Base-by-base conservation (phyloP, 1,140 invertebrate species). In the Zaprionus capensis region DNA sequence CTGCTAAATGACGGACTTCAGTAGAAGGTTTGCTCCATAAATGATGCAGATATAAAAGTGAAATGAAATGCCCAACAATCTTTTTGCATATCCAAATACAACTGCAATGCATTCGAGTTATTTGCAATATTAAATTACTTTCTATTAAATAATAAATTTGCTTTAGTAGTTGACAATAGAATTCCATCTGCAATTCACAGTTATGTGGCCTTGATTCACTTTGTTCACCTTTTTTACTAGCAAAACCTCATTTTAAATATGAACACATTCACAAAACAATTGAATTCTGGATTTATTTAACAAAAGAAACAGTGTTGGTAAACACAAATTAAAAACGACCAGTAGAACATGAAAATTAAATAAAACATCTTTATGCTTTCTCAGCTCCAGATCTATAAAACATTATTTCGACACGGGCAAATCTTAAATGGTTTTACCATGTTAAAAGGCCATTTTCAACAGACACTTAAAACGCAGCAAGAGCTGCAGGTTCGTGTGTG, bases 361-460 rank as follows among this genome's bases (percentile, higher is more conserved):
- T 22, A 14, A 51, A 51, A 22, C 12, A 22, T 22, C 7, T 17
- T 46, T 46, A 17, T 46, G 41, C n/a, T 44, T 17, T 46, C 41
- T 9, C n/a, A 46, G 17, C 17, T 46, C 17, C 41, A 46, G n/a
- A 17, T 4, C n/a, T 17, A 46, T 46, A 46, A 46, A 46, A 46
- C 41, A 46, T 46, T 46, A 46, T 51, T 51, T 51, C 22, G 20
- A 24, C 46, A 51, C 46, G 46, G 17, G 46, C 46, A 51, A 22
- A 51, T 64, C 5, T 34, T 51, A 64, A 64, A 36, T 36, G n/a
- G 28, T 22, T 51, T 36, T 63, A 26, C 61, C 9, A 15, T 51
- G 26, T 56, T 56, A 28, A 26, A 56, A 28, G 1, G 26, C 31
- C 7, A 14, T 38, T 65, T 53, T 28, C 49, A 53, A n/a, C 28